A percentile compares a stretch with the other conserved stretches of the same genome.
Evolutionary conservation across 2,888 invertebrate genomes (phyloP).

Genomic region (Drosophila suboccidentalis): DNA sequence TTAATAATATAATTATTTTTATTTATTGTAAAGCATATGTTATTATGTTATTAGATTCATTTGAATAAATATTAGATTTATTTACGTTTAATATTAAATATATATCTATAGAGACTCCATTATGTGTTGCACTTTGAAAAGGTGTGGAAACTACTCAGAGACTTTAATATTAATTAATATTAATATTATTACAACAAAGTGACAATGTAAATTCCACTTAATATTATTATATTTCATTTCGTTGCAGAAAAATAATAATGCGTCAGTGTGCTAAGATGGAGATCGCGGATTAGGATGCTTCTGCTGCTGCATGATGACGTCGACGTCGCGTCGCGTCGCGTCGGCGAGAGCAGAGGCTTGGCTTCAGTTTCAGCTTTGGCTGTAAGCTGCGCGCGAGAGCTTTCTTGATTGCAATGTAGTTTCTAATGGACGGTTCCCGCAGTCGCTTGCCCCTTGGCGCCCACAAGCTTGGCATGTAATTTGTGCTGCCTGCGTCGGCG

Average conservation of each 20-base stretch:
- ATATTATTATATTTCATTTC: not conserved
- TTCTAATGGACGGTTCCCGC: conserved; percentile 59
- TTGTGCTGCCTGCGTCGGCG: conserved; percentile 57
- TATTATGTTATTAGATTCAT: not conserved
- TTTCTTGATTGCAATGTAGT: conserved; percentile 71
- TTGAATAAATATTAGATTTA: not conserved
- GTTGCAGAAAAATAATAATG: not conserved
- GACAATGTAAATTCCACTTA: not conserved
- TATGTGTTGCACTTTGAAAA: not conserved
- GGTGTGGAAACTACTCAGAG: not conserved
- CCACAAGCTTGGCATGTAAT: conserved; percentile 29
- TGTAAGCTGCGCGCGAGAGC: conserved; percentile 57
- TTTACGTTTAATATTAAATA: not conserved
- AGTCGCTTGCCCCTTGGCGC: not conserved
- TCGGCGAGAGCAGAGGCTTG: conserved; percentile 22
- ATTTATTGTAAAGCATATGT: not conserved
- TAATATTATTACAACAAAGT: not conserved
- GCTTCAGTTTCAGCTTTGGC: conserved; percentile 21
- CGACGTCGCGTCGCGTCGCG: conserved; percentile 11
- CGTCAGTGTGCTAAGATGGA: conserved; percentile 17
- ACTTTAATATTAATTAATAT: not conserved
- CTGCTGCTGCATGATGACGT: conserved; percentile 24
- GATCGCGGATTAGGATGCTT: conserved; percentile 38
- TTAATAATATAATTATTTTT: not conserved
- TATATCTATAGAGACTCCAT: not conserved